phyloP scores from a whole-genome alignment of 2,113 vertebrate species.

The Microtus richardsoni region DNA sequence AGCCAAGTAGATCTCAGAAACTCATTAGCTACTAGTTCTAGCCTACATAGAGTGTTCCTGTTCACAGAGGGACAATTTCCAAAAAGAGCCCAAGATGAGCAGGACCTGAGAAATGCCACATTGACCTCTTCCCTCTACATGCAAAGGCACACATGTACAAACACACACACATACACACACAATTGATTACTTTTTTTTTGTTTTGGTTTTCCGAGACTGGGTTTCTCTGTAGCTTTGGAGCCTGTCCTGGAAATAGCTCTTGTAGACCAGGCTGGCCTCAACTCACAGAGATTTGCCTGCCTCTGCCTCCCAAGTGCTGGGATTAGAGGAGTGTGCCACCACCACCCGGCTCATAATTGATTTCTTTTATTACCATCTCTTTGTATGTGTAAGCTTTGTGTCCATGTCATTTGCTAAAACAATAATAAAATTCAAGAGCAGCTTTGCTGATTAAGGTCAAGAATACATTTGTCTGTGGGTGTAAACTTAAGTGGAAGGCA shows the following conservation, averaged over 20 bases:
- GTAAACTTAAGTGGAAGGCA: not conserved
- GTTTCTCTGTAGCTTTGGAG: too few relatives aligned
- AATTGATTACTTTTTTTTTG: not conserved
- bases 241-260: too few relatives aligned
- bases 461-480: not conserved
- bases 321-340: too few relatives aligned
- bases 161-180: not conserved
- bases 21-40: not conserved
- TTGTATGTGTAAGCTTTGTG: not conserved
- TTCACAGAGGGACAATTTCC: not conserved
- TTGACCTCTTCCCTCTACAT: not conserved
- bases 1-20: not conserved
- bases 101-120: not conserved
- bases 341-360: too few relatives aligned
- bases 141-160: too few relatives aligned
- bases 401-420: not conserved
- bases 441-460: not conserved
- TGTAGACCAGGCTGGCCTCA: too few relatives aligned
- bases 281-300: too few relatives aligned
- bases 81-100: not conserved
- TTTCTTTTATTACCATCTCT: not conserved
- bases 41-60: too few relatives aligned
- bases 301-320: too few relatives aligned
- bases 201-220: too few relatives aligned
- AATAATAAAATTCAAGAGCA: not conserved